Conservation (phyloP, 2,113 vertebrate genomes). For the Rhinolophus sinicus region DNA sequence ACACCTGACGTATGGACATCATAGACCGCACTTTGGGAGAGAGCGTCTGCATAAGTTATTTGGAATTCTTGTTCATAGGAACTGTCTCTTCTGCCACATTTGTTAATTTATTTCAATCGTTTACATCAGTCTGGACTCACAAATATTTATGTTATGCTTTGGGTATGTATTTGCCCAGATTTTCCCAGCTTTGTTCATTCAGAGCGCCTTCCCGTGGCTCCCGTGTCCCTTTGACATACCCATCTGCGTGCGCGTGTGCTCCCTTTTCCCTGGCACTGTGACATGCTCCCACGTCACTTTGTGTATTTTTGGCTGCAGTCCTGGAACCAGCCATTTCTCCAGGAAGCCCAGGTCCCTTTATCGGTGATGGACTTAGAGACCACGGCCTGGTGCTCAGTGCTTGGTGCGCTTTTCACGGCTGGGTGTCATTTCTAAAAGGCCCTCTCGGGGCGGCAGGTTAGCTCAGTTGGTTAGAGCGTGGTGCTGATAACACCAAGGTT, state of each 20-base stretch:
- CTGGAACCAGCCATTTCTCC: neutral
- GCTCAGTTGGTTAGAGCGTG: no score
- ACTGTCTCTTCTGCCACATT: neutral
- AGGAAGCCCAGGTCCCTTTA: neutral
- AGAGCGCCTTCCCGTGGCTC: no score
- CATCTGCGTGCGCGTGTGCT: neutral
- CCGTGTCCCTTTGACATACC: no score
- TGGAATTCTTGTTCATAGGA: no score
- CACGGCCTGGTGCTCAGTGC: neutral
- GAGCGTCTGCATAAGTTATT: no score
- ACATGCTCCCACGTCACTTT: neutral
- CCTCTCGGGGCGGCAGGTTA: neutral
- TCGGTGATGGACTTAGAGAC: neutral
- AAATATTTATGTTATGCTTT: neutral
- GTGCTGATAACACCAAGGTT: no score
- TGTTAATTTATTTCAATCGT: neutral
- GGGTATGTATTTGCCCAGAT: neutral
- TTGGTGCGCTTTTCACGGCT: neutral
- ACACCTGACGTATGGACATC: no score
- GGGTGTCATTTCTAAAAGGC: neutral
- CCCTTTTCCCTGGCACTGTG: no score
- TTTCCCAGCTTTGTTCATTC: neutral
- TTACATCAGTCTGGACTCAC: neutral
- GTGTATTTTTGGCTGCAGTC: neutral
- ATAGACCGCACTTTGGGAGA: no score